These are phyloP conservation scores for Zootermopsis nevadensis DNA, from an alignment of 2,888 invertebrate genomes.

Conservation along the genomic window DNA sequence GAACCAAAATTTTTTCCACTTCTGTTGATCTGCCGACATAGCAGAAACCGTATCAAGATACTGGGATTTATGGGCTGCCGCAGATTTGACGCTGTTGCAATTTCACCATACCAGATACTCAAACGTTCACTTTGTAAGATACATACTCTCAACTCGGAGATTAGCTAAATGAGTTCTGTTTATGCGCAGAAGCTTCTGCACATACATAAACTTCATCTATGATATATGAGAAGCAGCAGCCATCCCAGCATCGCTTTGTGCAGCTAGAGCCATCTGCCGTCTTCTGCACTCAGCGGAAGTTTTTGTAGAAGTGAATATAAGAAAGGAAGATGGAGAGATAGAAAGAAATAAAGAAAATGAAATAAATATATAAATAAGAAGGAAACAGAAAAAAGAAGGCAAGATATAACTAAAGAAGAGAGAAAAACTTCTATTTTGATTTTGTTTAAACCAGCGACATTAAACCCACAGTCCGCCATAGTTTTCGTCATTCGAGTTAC, in stretches of 20 bases:
- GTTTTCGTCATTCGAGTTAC: no score
- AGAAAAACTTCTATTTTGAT: background rate
- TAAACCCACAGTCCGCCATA: no score
- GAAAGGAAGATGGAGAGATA: background rate
- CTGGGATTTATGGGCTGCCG: background rate
- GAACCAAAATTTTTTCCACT: no score
- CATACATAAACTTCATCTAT: conserved; percentile 23
- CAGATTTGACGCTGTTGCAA: background rate
- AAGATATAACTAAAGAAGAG: background rate
- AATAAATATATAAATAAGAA: background rate
- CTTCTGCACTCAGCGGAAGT: background rate
- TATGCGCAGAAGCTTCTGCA: conserved; percentile 26
- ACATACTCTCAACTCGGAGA: conserved; percentile 3
- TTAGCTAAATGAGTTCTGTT: conserved; percentile 34
- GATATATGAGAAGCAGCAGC: background rate
- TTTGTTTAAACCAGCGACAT: no score
- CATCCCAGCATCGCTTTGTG: background rate
- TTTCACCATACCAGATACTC: background rate
- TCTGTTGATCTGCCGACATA: no score
- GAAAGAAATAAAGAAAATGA: background rate
- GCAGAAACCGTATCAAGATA: background rate
- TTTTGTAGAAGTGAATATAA: background rate
- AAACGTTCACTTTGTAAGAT: background rate
- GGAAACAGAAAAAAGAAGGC: background rate
- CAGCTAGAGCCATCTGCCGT: background rate